Evolutionary conservation across 2,888 invertebrate genomes (phyloP).

Genomic region (Drosophila acutilabella): DNA sequence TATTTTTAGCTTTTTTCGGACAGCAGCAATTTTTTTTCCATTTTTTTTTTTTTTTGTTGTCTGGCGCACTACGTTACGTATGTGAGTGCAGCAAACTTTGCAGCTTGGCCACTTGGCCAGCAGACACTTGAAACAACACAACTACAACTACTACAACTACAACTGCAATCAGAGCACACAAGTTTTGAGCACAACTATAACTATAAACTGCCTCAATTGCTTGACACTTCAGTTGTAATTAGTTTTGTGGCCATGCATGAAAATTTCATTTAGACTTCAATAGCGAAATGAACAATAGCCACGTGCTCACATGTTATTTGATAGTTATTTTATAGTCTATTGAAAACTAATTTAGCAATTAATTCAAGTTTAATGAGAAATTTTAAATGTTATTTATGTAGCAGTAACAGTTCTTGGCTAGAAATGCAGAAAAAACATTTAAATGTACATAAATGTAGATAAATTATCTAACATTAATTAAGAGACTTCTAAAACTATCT

Average conservation of each 20-base stretch:
- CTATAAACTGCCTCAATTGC: conserved; percentile 66
- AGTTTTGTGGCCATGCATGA: conserved; percentile 75
- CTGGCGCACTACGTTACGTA: conserved; percentile 64
- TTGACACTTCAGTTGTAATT: conserved; percentile 78
- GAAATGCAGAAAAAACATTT: too few relatives aligned
- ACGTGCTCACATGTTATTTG: conserved; percentile 39
- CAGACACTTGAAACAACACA: conserved; percentile 58
- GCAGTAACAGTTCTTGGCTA: background rate
- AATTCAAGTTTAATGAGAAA: background rate
- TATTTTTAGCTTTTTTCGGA: conserved; percentile 30
- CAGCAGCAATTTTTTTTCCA: conserved; percentile 33
- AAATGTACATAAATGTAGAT: too few relatives aligned
- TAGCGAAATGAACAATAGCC: conserved; percentile 38
- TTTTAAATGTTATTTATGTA: background rate
- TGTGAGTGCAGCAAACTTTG: conserved; percentile 61
- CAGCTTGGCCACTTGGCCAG: conserved; percentile 69
- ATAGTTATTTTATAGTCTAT: background rate
- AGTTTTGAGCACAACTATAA: conserved; percentile 23
- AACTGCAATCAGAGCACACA: conserved; percentile 34
- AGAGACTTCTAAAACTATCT: too few relatives aligned
- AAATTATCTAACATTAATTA: too few relatives aligned
- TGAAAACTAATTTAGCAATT: conserved; percentile 1
- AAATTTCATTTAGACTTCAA: conserved; percentile 55
- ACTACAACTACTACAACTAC: conserved; percentile 25
- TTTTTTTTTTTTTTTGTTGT: conserved; percentile 44